phyloP scores from a whole-genome alignment of 2,113 vertebrate species.

The Callipepla squamata region DNA sequence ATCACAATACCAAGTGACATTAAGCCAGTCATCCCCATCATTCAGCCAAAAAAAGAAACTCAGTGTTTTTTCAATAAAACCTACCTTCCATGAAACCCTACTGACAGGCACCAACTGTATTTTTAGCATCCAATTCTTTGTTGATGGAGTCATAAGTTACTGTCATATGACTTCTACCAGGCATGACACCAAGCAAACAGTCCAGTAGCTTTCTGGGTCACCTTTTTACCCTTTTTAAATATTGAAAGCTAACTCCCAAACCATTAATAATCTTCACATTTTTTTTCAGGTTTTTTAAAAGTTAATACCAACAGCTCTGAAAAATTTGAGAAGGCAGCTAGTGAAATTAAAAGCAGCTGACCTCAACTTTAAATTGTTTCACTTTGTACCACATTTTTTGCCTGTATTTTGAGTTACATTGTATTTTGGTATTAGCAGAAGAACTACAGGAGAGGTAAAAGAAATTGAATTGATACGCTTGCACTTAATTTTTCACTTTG shows the following conservation, averaged over 20 bases:
- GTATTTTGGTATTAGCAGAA: background rate
- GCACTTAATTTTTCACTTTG: background rate
- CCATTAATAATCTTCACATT: background rate
- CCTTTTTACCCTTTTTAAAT: background rate
- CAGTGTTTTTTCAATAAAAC: background rate
- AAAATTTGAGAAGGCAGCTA: background rate
- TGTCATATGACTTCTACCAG: background rate
- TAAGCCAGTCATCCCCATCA: background rate
- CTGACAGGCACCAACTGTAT: background rate
- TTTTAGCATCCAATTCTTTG: background rate
- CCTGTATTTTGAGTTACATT: background rate
- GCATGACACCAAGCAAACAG: background rate
- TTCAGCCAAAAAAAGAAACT: background rate
- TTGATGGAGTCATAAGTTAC: background rate
- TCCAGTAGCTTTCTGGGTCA: background rate
- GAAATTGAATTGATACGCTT: background rate
- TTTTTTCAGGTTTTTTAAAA: background rate
- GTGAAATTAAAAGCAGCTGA: background rate
- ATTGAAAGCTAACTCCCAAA: background rate
- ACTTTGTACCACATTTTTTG: background rate
- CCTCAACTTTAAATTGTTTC: background rate
- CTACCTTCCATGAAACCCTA: background rate
- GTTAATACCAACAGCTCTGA: background rate
- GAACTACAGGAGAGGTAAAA: background rate
- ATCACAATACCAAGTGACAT: background rate